Evolutionary conservation across 1,140 invertebrate species (phyloP), one percentile per base, ranked within the genome.

Genomic region (Drosophila willistoni): DNA sequence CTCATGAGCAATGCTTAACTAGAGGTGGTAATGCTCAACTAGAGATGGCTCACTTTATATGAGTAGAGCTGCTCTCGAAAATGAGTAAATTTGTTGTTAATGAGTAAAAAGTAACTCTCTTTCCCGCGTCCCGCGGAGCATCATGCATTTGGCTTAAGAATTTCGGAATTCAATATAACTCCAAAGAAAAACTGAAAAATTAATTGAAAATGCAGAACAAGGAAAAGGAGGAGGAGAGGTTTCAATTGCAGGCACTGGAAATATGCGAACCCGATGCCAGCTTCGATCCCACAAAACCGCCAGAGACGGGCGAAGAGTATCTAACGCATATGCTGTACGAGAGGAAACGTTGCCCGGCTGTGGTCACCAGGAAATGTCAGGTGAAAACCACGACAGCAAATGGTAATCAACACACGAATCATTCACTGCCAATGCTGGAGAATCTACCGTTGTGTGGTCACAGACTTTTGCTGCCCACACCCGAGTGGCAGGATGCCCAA

Each of bases 261-360:
- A 90, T 92, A 66, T 73, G 60, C 0, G 68, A 86, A n/a, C 90
- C 85, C 0, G 90, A 79, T n/a, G 65, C 56, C 17, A 67, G 64
- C 12, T 92, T 92, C 22, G 90, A 92, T 81, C 91, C 91, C 13
- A 29, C 67, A 0, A 77, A 74, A n/a, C 55, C 65, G 33, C 91
- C 91, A 14, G 47, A 87, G 22, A 79, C 65, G 5, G 91, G 91
- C 2, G 90, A 92, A 39, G 90, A 92, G 64, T 92, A 79, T 69
- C 55, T 92, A 9, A 91, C 68, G 73, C 87, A 91, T 65, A 90
- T 92, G 82, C 14, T 87, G 7, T 91, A 92, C 47, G 91, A 92
- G 44, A 75, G 91, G 7, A 86, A 91, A 64, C 71, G 70, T 3
- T 92, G 90, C 9, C 91, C 91, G 0, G 91, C 86, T 0, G 81